These are phyloP conservation scores for Neotoxoptera formosana DNA, from an alignment of 1,140 invertebrate species.

Conservation along the genomic window DNA sequence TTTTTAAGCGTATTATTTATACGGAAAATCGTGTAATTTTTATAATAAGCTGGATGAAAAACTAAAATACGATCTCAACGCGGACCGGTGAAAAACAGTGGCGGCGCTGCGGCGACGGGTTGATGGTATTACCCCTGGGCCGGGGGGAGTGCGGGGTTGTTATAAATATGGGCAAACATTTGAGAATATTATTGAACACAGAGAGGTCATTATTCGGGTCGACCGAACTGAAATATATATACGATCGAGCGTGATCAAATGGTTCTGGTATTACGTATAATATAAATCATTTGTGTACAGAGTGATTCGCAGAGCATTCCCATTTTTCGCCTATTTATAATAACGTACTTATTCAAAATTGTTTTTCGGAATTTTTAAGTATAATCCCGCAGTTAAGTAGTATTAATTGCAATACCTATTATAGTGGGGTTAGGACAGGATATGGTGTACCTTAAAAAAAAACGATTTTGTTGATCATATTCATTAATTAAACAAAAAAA, in stretches of 20 bases:
- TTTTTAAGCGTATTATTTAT: background rate
- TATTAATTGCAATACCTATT: too few relatives aligned
- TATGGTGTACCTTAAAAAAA: too few relatives aligned
- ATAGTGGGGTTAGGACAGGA: too few relatives aligned
- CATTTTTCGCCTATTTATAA: background rate
- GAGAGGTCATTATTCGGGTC: background rate
- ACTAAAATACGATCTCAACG: background rate
- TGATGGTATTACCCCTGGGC: background rate
- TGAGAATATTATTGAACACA: conserved; percentile 3
- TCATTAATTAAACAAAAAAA: too few relatives aligned
- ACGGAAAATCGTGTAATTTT: background rate
- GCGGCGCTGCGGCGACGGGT: too few relatives aligned
- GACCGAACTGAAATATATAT: background rate
- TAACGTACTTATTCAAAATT: too few relatives aligned
- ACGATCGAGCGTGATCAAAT: background rate
- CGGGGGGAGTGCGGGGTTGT: background rate
- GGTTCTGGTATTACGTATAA: background rate
- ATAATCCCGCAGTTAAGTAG: too few relatives aligned
- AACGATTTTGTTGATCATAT: too few relatives aligned
- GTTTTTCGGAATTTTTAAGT: too few relatives aligned
- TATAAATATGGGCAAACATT: conserved; percentile 7
- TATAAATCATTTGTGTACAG: background rate
- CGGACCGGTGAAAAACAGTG: background rate
- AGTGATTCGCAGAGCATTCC: background rate
- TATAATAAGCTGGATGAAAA: background rate